Evolutionary conservation across 2,888 invertebrate species (phyloP).

Genomic region (Furcula furcula): DNA sequence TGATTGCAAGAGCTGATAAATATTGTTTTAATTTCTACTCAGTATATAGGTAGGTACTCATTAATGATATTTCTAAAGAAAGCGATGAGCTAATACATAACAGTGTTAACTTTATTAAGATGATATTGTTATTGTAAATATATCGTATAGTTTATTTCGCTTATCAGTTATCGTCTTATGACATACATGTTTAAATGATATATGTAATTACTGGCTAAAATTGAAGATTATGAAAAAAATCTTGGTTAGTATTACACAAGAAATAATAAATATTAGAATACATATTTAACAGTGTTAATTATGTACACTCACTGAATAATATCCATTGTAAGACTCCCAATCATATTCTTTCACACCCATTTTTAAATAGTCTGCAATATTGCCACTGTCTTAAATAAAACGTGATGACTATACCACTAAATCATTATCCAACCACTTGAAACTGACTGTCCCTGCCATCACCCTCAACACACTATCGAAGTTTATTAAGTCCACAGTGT

Average conservation of each 20-base stretch:
- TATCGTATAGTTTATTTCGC: conserved; percentile 14
- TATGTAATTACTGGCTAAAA: no score
- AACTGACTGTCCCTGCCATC: conserved; percentile 37
- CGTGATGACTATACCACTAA: conserved; percentile 40
- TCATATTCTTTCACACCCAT: conserved; percentile 77
- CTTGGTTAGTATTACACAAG: no score
- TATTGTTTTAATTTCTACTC: neutral
- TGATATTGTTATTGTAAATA: conserved; percentile 35
- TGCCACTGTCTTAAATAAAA: conserved; percentile 42
- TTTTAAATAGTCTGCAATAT: conserved; percentile 48
- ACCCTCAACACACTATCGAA: conserved; percentile 35
- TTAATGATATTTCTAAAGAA: conserved; percentile 6
- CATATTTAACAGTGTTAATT: no score
- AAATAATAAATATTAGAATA: no score
- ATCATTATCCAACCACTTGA: conserved; percentile 45
- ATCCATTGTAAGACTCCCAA: conserved; percentile 75
- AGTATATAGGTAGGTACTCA: neutral
- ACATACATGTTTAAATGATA: no score
- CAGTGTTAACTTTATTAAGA: conserved; percentile 5
- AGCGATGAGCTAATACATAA: conserved; percentile 11
- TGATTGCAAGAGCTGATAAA: neutral
- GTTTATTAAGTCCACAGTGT: conserved; percentile 40
- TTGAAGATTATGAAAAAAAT: no score
- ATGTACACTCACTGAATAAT: conserved; percentile 65
- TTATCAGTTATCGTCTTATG: neutral